These are phyloP conservation scores for Anguilla megastoma DNA, from an alignment of 2,797 vertebrate genomes.

Conservation along the genomic window DNA sequence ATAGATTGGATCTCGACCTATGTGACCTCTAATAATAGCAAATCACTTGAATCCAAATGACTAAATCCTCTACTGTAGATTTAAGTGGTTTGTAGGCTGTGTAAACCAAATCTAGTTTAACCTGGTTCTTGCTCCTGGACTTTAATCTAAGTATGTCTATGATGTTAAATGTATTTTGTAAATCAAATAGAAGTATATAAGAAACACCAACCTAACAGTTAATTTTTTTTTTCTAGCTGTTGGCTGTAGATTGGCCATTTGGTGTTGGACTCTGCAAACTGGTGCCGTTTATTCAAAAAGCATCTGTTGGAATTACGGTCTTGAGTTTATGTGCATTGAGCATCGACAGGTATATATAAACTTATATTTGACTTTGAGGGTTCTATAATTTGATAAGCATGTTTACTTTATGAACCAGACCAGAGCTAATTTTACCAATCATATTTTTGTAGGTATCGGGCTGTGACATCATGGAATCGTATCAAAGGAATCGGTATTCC, in stretches of 20 bases:
- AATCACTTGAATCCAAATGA: background rate
- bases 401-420: constrained; percentile 40
- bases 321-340: constrained; percentile 90
- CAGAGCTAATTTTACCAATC: constrained; percentile 52
- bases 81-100: background rate
- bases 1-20: background rate
- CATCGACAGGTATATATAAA: constrained; percentile 82
- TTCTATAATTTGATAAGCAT: constrained; percentile 44
- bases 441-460: constrained; percentile 81
- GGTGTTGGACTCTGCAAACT: constrained; percentile 88
- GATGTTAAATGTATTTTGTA: background rate
- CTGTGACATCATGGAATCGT: constrained; percentile 85
- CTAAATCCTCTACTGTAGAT: background rate
- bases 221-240: constrained; percentile 70
- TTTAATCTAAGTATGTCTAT: background rate
- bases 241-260: constrained; percentile 89
- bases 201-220: background rate
- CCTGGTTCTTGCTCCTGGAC: background rate
- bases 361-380: constrained; percentile 10
- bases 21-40: background rate
- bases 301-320: constrained; percentile 90
- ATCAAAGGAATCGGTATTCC: constrained; percentile 86
- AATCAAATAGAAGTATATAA: background rate
- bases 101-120: background rate
- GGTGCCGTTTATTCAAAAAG: constrained; percentile 92